Percentiles rank a stretch among this genome's conserved stretches.
phyloP scores from a whole-genome alignment of 2,113 vertebrate species.

The Cryptoleucopteryx plumbea region DNA sequence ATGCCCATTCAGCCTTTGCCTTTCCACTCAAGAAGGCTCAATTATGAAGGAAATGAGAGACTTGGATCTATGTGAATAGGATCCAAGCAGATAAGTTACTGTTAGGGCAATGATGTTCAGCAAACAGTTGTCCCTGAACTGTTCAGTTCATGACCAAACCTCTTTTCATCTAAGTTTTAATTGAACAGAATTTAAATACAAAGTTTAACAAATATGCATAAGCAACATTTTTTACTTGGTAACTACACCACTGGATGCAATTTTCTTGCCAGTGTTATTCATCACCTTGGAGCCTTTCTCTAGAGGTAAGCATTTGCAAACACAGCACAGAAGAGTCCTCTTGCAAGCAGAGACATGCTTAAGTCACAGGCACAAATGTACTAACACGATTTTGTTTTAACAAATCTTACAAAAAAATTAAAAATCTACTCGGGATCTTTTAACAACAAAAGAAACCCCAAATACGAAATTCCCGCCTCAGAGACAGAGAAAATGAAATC shows the following conservation, averaged over 20 bases:
- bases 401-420: not conserved
- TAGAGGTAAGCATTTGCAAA: not conserved
- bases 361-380: not conserved
- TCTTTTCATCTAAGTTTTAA: not conserved
- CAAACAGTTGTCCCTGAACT: not conserved
- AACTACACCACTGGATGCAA: not conserved
- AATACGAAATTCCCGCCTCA: not conserved
- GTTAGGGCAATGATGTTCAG: not conserved
- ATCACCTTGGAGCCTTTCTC: not conserved
- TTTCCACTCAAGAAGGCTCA: not conserved
- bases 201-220: not conserved
- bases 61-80: not conserved
- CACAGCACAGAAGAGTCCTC: not conserved
- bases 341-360: not conserved
- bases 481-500: not conserved
- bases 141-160: not conserved
- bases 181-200: not conserved
- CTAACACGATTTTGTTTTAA: not conserved
- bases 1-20: not conserved
- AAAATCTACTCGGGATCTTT: not conserved
- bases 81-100: not conserved
- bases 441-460: not conserved
- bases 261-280: not conserved
- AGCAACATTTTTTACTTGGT: not conserved
- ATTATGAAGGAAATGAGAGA: accelerated